Percentiles rank a stretch among this genome's conserved stretches.
Conservation (phyloP, 1,140 invertebrate genomes). For the Helicoverpa armigera region DNA sequence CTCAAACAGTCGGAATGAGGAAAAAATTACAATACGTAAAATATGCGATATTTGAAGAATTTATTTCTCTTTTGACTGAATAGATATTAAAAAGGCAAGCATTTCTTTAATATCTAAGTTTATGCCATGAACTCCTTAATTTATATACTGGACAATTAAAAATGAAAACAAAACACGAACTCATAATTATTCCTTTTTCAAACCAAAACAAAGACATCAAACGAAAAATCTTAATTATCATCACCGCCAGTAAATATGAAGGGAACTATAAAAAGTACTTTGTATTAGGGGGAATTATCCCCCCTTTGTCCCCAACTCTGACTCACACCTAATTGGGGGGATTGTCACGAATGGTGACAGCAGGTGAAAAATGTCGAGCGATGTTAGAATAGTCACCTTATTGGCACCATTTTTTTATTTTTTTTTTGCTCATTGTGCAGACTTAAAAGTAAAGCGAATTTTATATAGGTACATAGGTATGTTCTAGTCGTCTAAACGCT, state of each 20-base stretch:
- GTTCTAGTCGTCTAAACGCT: too few species aligned
- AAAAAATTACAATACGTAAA: too few species aligned
- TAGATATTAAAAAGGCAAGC: too few species aligned
- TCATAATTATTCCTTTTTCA: not conserved
- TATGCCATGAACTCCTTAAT: too few species aligned
- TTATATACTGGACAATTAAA: too few species aligned
- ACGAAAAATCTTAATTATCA: constrained; percentile 3
- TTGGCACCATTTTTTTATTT: not conserved
- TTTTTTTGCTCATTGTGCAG: too few species aligned
- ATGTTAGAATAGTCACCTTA: constrained; percentile 11
- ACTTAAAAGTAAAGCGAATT: too few species aligned
- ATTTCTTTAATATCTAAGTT: too few species aligned
- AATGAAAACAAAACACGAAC: not conserved
- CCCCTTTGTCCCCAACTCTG: not conserved
- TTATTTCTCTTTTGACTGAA: too few species aligned
- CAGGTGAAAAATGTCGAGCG: constrained; percentile 29
- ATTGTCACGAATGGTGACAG: constrained; percentile 38
- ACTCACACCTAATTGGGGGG: constrained; percentile 31
- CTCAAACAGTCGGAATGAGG: too few species aligned
- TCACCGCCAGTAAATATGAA: not conserved
- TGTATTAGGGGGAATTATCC: constrained; percentile 4
- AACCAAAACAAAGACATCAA: not conserved
- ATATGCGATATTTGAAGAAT: too few species aligned
- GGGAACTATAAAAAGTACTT: constrained; percentile 5
- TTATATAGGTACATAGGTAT: too few species aligned